Evolutionary conservation across 2,797 vertebrate genomes (phyloP).

Genomic region (Paramormyrops hopkinsi): DNA sequence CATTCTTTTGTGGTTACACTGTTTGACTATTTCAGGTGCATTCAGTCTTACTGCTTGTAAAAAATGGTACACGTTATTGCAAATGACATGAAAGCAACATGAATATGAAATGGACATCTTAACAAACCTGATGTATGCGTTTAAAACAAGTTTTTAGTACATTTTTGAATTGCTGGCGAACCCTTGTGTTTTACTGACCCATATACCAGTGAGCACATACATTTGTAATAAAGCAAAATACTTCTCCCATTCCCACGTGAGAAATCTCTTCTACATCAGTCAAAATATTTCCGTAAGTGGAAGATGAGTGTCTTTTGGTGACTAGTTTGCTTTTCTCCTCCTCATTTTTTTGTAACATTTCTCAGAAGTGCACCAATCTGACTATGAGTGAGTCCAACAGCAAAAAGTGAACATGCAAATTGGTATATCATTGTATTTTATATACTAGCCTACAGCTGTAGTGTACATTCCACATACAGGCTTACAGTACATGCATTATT

Average conservation of each 20-base stretch:
- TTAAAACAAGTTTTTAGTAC: neutral
- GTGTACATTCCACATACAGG: neutral
- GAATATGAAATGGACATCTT: neutral
- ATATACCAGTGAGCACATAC: neutral
- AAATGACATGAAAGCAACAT: neutral
- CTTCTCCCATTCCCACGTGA: neutral
- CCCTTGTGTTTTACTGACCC: neutral
- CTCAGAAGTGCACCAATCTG: neutral
- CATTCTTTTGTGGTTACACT: neutral
- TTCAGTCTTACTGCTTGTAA: neutral
- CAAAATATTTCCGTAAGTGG: neutral
- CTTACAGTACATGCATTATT: neutral
- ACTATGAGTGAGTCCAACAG: neutral
- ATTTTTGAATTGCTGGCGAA: neutral
- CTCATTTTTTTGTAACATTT: neutral
- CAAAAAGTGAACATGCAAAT: neutral
- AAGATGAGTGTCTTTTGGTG: neutral
- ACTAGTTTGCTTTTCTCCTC: neutral
- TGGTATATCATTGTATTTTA: neutral
- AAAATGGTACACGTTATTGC: neutral
- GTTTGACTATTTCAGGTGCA: neutral
- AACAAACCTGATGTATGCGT: neutral
- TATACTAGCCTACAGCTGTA: neutral
- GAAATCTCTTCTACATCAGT: neutral
- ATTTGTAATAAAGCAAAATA: neutral